Evolutionary conservation across 2,888 invertebrate species (phyloP).

Genomic region (Entomobrya proxima): DNA sequence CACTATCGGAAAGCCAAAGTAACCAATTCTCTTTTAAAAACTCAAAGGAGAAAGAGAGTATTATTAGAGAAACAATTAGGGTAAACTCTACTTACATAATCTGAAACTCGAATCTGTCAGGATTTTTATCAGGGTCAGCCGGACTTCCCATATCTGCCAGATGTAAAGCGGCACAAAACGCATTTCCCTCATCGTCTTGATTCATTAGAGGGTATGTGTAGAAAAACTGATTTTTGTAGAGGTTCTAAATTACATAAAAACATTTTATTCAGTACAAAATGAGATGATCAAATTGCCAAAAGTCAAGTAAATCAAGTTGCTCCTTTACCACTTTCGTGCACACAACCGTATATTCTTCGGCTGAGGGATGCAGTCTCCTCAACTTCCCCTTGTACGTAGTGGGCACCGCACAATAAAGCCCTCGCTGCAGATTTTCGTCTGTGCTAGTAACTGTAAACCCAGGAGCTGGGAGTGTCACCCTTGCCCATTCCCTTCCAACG

Average conservation of each 20-base stretch:
- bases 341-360: neutral
- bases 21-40: neutral
- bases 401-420: neutral
- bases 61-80: neutral
- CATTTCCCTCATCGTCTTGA: neutral
- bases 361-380: neutral
- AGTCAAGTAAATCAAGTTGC: no score
- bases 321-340: neutral
- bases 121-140: no score
- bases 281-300: no score
- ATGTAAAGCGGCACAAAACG: neutral
- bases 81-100: neutral
- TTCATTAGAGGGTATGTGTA: neutral
- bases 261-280: no score
- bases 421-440: neutral
- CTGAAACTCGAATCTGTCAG: neutral
- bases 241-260: no score
- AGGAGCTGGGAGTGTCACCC: neutral
- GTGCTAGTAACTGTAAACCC: neutral
- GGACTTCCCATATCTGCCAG: neutral
- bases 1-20: neutral
- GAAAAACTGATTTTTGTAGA: no score
- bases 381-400: neutral
- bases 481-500: neutral
- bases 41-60: neutral